phyloP scores from a whole-genome alignment of 1,140 invertebrate genomes.

The Pogonomyrmex californicus region DNA sequence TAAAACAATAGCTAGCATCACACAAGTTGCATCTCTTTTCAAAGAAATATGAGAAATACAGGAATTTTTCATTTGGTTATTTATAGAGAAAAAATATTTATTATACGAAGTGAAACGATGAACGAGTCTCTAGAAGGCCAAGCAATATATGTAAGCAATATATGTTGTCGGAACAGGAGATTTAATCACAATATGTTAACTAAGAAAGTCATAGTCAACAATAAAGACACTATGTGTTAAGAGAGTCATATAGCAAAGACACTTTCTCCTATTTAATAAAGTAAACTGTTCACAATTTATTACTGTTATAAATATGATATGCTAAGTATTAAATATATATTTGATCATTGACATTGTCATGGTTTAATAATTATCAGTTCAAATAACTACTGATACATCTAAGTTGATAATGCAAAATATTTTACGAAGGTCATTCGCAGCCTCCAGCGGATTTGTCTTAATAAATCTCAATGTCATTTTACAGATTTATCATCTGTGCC shows the following conservation, averaged over 20 bases:
- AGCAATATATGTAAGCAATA: not conserved
- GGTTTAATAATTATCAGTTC: not conserved
- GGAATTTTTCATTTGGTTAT: not conserved
- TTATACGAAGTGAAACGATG: not conserved
- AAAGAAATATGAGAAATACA: slow-evolving; percentile 27
- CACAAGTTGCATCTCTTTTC: not conserved
- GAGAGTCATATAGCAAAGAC: not conserved
- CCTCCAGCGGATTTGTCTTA: slow-evolving; percentile 6
- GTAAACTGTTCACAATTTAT: not conserved
- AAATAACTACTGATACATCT: not conserved
- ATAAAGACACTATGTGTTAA: not conserved
- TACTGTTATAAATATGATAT: not conserved
- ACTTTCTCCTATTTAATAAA: not conserved
- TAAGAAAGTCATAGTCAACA: not conserved
- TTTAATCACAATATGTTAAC: slow-evolving; percentile 5
- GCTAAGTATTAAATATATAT: not conserved
- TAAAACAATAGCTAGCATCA: slow-evolving; percentile 7
- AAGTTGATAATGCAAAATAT: slow-evolving; percentile 2
- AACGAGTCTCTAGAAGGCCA: not conserved
- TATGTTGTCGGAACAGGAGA: not conserved
- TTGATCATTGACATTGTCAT: slow-evolving; percentile 42
- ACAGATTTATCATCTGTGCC: slow-evolving; percentile 20
- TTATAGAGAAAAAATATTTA: not conserved
- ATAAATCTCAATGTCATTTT: slow-evolving; percentile 37
- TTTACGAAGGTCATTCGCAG: slow-evolving; percentile 20